phyloP scores from a whole-genome alignment of 2,888 invertebrate genomes.

The Agriopis marginaria region DNA sequence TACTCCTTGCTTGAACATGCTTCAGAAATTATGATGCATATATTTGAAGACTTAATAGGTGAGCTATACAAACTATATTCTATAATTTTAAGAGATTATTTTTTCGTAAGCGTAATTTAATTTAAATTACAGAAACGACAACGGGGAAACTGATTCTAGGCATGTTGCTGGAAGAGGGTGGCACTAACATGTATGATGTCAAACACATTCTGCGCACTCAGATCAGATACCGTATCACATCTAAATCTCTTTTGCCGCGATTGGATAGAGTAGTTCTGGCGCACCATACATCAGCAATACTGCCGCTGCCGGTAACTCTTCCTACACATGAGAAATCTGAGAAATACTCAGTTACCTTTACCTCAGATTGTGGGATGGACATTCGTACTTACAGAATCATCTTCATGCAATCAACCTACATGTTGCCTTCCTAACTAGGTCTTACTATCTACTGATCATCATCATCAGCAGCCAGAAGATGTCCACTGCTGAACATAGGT shows the following conservation, averaged over 20 bases:
- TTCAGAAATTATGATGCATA: conserved; percentile 71
- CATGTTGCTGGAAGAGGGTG: conserved; percentile 74
- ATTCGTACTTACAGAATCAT: conserved; percentile 74
- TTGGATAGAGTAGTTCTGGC: conserved; percentile 62
- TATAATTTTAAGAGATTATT: not conserved
- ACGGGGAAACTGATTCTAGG: conserved; percentile 72
- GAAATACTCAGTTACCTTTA: conserved; percentile 72
- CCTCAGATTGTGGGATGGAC: conserved; percentile 79
- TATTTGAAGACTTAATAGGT: conserved; percentile 77
- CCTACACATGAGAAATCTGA: conserved; percentile 63
- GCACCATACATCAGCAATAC: conserved; percentile 64
- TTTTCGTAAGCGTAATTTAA: not conserved
- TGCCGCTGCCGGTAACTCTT: conserved; percentile 68
- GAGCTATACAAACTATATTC: not conserved
- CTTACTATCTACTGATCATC: not conserved
- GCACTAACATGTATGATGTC: conserved; percentile 72
- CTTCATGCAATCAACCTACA: conserved; percentile 55
- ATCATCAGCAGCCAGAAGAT: no score
- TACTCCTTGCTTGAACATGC: conserved; percentile 72
- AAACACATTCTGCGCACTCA: conserved; percentile 69
- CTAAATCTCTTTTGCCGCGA: conserved; percentile 61
- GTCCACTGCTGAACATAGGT: no score
- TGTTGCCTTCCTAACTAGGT: not conserved
- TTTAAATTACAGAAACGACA: conserved; percentile 63
- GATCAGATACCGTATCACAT: conserved; percentile 63